A percentile compares a stretch with the other conserved stretches of the same genome.
phyloP scores from a whole-genome alignment of 2,113 vertebrate species.

The Hiodon alosoides region DNA sequence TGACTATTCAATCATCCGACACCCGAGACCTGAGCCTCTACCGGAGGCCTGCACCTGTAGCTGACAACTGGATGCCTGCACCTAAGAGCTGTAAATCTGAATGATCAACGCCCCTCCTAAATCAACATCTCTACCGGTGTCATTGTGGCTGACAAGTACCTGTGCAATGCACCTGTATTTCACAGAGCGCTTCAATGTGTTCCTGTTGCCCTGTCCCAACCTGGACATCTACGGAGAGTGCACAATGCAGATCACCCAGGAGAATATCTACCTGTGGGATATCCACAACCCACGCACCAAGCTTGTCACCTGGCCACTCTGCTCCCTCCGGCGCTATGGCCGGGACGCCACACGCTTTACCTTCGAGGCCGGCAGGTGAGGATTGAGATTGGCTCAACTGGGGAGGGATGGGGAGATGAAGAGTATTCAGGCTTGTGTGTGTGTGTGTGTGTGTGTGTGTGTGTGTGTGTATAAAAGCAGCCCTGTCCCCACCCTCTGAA shows the following conservation, averaged over 20 bases:
- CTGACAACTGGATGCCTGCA: no score
- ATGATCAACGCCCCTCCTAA: no score
- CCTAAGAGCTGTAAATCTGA: no score
- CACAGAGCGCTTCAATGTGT: constrained; percentile 84
- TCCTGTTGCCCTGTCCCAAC: constrained; percentile 86
- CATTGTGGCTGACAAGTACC: no score
- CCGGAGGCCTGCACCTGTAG: no score
- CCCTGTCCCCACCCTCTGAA: background rate
- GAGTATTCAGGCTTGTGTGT: background rate
- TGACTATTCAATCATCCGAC: no score
- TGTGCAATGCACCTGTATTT: no score
- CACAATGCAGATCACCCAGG: constrained; percentile 93
- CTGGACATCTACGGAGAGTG: constrained; percentile 93
- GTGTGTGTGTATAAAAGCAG: background rate
- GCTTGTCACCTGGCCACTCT: constrained; percentile 91
- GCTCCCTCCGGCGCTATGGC: constrained; percentile 85
- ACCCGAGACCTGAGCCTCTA: no score
- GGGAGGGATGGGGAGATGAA: background rate
- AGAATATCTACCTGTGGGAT: constrained; percentile 99
- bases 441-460: background rate
- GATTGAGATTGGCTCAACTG: no score
- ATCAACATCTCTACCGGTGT: no score
- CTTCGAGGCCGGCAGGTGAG: constrained; percentile 88
- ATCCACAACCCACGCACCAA: constrained; percentile 84
- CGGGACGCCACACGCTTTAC: constrained; percentile 87